These are phyloP conservation scores for Styela clava DNA, from an alignment of 23 tunicate species.

Conservation along the genomic window DNA sequence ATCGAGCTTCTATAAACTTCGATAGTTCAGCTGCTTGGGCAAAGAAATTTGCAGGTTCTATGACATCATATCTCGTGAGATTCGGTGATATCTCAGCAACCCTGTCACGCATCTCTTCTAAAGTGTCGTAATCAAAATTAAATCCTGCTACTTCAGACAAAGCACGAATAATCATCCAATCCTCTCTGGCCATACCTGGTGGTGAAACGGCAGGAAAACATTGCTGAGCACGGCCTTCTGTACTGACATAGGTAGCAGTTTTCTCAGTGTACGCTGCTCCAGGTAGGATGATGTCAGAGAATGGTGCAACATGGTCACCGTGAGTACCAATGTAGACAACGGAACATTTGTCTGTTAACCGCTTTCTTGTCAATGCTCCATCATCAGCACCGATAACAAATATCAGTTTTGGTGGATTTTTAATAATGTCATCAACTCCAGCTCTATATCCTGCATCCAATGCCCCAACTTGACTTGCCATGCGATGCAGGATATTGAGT, in stretches of 20 bases:
- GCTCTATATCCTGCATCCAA: slow-evolving; percentile 97
- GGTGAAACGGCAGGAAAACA: slow-evolving; percentile 91
- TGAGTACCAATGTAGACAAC: slow-evolving; percentile 90
- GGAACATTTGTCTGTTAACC: slow-evolving; percentile 70
- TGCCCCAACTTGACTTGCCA: slow-evolving; percentile 73
- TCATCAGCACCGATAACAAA: slow-evolving; percentile 90
- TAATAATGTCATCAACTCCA: slow-evolving; percentile 65
- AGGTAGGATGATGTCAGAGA: slow-evolving; percentile 94
- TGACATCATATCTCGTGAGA: slow-evolving; percentile 55
- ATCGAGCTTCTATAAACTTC: slow-evolving; percentile 43
- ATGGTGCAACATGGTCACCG: slow-evolving; percentile 88
- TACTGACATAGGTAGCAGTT: slow-evolving; percentile 90
- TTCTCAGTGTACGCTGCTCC: slow-evolving; percentile 99
- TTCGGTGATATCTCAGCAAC: slow-evolving; percentile 84
- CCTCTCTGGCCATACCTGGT: slow-evolving; percentile 95
- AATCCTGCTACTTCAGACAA: slow-evolving; percentile 70
- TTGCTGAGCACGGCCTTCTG: slow-evolving; percentile 95
- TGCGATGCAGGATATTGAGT: slow-evolving; percentile 66
- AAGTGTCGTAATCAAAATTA: slow-evolving; percentile 78
- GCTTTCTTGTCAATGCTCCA: slow-evolving; percentile 50
- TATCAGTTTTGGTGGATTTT: slow-evolving; percentile 63
- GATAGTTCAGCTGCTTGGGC: slow-evolving; percentile 83
- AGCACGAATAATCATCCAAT: slow-evolving; percentile 98
- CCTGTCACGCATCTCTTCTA: slow-evolving; percentile 79
- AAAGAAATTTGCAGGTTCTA: slow-evolving; percentile 84